These are phyloP conservation scores for Lateolabrax maculatus DNA, from an alignment of 2,797 vertebrate genomes.

Conservation along the genomic window DNA sequence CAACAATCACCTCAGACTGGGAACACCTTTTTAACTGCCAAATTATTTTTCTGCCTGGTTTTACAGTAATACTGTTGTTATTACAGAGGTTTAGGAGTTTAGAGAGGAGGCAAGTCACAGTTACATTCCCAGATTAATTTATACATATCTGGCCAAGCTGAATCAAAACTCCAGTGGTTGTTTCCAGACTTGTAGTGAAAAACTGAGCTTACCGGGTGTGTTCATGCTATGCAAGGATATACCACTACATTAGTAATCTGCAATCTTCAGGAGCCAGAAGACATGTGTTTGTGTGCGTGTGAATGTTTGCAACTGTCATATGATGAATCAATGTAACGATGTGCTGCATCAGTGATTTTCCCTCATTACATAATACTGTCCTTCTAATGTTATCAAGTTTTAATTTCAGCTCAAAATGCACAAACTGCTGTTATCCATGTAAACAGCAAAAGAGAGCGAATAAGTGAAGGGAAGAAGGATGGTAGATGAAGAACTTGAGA, in stretches of 20 bases:
- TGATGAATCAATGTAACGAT: conserved; percentile 17
- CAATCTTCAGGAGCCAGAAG: neutral
- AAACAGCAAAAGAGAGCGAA: too few relatives aligned
- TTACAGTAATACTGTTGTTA: neutral
- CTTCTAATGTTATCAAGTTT: conserved; percentile 8
- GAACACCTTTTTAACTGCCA: neutral
- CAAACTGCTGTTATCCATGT: neutral
- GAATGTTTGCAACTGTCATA: conserved; percentile 8
- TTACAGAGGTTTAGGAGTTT: neutral
- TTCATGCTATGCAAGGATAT: conserved; percentile 4
- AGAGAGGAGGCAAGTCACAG: neutral
- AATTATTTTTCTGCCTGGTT: neutral
- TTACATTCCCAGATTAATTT: neutral
- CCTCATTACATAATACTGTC: conserved; percentile 18
- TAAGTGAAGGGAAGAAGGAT: too few relatives aligned
- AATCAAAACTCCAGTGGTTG: neutral
- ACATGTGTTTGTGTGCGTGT: neutral
- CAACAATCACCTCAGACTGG: neutral
- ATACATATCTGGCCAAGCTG: neutral
- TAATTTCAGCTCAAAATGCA: conserved; percentile 8
- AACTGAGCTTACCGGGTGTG: neutral
- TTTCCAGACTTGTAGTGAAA: neutral
- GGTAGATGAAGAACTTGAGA: too few relatives aligned
- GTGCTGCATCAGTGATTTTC: conserved; percentile 8
- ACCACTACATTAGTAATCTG: too few relatives aligned